Conservation (phyloP, 2,888 invertebrate genomes). For the Drosophila formosana region DNA sequence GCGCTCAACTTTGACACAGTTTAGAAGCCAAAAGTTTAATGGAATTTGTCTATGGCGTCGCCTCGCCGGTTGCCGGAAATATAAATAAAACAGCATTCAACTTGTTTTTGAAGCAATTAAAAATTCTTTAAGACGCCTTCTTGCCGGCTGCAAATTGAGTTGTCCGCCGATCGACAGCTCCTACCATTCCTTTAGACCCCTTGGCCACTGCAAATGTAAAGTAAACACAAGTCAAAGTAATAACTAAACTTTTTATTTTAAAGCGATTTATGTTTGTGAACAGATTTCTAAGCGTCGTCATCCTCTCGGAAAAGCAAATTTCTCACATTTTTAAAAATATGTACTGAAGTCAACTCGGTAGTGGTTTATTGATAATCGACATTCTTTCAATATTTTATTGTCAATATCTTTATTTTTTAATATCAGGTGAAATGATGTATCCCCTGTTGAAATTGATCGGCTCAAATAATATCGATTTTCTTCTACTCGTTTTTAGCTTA, state of each 20-base stretch:
- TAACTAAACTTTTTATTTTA: constrained; percentile 62
- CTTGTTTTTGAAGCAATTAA: constrained; percentile 81
- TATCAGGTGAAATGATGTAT: too few relatives aligned
- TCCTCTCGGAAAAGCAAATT: constrained; percentile 4
- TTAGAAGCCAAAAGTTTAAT: constrained; percentile 80
- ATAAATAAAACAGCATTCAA: constrained; percentile 81
- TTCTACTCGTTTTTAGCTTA: too few relatives aligned
- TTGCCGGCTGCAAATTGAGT: constrained; percentile 41
- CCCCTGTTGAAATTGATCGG: too few relatives aligned
- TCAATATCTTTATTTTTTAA: too few relatives aligned
- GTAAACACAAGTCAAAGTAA: constrained; percentile 64
- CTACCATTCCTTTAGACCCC: neutral
- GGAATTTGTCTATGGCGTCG: constrained; percentile 79
- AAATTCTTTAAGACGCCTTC: constrained; percentile 74
- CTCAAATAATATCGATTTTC: too few relatives aligned
- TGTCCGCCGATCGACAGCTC: constrained; percentile 41
- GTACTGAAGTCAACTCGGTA: neutral
- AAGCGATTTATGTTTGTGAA: constrained; percentile 56
- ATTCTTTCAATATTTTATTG: too few relatives aligned
- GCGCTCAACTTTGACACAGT: constrained; percentile 76
- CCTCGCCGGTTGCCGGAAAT: constrained; percentile 67
- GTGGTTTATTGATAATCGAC: too few relatives aligned
- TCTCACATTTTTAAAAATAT: neutral
- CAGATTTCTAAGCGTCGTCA: constrained; percentile 24
- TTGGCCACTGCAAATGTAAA: constrained; percentile 41